Evolutionary conservation across 64 coral and sea anemone genomes (phyloP).

Genomic region (Actinia equina): DNA sequence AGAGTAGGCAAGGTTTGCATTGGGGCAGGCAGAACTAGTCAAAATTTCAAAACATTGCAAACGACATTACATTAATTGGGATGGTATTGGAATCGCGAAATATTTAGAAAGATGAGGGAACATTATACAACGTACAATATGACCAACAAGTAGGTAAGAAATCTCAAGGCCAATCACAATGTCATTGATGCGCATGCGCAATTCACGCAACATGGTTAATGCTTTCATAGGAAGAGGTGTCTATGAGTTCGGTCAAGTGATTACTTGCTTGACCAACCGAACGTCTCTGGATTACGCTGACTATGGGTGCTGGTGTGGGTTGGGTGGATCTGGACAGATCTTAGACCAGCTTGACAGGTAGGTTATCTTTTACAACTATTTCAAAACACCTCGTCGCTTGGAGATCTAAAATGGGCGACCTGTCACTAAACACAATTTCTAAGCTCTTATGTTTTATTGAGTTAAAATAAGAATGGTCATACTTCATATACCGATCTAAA

Average conservation of each 20-base stretch:
- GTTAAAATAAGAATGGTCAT: no score
- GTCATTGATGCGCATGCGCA: no score
- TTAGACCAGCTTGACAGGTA: constrained; percentile 53
- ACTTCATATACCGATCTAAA: no score
- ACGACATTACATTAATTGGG: no score
- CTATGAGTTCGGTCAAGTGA: constrained; percentile 12
- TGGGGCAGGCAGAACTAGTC: no score
- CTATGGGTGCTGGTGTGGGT: constrained; percentile 60
- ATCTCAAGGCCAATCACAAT: not conserved
- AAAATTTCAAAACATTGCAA: no score
- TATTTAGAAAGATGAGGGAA: no score
- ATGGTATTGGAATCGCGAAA: no score
- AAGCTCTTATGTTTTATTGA: no score
- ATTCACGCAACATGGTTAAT: not conserved
- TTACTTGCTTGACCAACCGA: constrained; percentile 20
- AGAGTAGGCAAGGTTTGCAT: no score
- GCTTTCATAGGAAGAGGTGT: not conserved
- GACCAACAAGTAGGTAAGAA: not conserved
- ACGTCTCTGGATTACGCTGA: constrained; percentile 8
- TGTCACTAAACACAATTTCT: no score
- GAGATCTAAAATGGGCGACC: no score
- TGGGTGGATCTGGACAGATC: constrained; percentile 30
- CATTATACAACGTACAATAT: not conserved
- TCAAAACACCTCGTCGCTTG: not conserved
- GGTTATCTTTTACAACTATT: not conserved